These are phyloP conservation scores for Microtus pennsylvanicus DNA, from an alignment of 2,113 vertebrate species.

Conservation along the genomic window DNA sequence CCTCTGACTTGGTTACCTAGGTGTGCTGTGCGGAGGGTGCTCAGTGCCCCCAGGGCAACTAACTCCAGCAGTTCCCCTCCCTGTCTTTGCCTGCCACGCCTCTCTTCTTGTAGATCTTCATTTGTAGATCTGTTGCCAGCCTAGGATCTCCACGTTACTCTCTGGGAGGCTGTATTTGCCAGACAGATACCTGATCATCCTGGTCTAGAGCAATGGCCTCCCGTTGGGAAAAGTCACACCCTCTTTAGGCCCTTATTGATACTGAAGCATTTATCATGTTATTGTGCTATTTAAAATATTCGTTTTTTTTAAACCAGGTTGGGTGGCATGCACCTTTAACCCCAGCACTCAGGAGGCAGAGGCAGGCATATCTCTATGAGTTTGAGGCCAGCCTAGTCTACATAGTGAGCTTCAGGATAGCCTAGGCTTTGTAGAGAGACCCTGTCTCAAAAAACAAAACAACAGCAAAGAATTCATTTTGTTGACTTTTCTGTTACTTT, in stretches of 20 bases:
- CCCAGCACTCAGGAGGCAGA: not conserved
- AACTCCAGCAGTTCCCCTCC: not conserved
- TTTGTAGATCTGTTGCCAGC: not conserved
- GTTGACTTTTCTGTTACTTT: not conserved
- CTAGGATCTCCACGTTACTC: not conserved
- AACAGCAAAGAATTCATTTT: not conserved
- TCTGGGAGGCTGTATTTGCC: not conserved
- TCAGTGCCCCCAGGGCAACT: rapidly evolving
- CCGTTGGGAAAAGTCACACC: not conserved
- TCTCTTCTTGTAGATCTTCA: no score
- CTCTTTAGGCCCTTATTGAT: not conserved
- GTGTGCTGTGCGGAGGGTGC: not conserved
- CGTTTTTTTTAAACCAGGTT: not conserved
- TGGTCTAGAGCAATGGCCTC: no score
- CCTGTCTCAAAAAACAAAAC: not conserved
- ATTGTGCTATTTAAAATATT: not conserved
- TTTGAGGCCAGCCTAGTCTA: not conserved
- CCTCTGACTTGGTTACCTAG: not conserved
- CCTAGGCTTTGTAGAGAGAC: not conserved
- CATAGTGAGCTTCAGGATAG: not conserved
- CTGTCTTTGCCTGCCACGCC: rapidly evolving
- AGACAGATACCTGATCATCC: not conserved
- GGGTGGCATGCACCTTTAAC: not conserved
- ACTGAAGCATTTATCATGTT: not conserved
- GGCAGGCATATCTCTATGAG: not conserved